Evolutionary conservation across 2,797 vertebrate species (phyloP), one percentile per base, ranked within the genome.

Genomic region (Enteromius paludinosus): DNA sequence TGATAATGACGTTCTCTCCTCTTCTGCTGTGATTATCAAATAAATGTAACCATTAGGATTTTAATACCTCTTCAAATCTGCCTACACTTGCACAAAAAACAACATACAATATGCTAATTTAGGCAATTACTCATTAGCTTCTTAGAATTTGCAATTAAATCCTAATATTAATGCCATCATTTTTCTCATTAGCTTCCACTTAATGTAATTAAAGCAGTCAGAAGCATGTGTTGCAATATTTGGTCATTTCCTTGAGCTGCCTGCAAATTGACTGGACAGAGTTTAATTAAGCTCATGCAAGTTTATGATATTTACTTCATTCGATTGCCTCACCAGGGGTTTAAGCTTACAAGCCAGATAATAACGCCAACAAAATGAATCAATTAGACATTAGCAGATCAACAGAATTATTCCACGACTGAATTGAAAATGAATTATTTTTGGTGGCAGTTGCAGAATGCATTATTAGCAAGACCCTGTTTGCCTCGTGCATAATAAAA

Each of bases 111-210:
- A 76, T 82, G 81, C 14, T 76, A 88, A 91, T 89, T 88, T 88
- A 86, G 85, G 65, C 87, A 88, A 80, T 91, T 83, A 89, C 89
- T 90, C 87, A 87, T 23, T 70, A 84, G 84, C 66, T 83, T 86
- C 52, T 82, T 84, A 87, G 84, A 84, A 83, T 87, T 90, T 86
- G 89, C 74, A 88, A 89, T 92, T 89, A 91, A 81, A 85, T 84
- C 66, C 79, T 77, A 84, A 87, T 73, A n/a, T 81, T 65, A 77
- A 90, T 87, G 81, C 76, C 75, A 28, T 82, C 84, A 80, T 89
- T 82, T 64, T 86, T 82, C 75, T 25, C 41, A 84, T 66, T 84
- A 83, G 81, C 79, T 66, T 71, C 41, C 69, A 77, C 75, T 47
- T 78, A 52, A 79, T 87, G 84, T 43, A 78, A 83, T 78, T 84